Base-by-base conservation (phyloP, 2,888 invertebrate species). In the Drosophila merina region DNA sequence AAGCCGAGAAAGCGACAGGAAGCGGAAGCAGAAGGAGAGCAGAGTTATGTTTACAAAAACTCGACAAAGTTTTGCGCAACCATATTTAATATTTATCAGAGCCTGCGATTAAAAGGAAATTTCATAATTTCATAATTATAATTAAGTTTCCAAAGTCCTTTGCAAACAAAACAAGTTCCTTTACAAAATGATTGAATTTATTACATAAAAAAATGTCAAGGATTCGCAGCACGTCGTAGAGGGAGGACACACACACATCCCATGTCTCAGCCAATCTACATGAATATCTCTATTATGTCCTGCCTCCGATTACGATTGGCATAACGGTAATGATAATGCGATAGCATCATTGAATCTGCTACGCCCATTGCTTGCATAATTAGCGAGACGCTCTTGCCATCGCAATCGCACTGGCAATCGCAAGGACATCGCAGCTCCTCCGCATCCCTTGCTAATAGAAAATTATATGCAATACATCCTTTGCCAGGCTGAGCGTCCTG, bases 381-480 rank as follows among this genome's bases (percentile, higher is more conserved):
- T 60, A 47, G 60, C 60, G 12, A 31, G 36, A 9, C 38, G 10
- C 20, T 10, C 30, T 38, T n/a, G 30, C 1, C 14, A 33, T n/a
- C 12, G 30, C 1, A 26, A 33, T n/a, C 12, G 28, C 28, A 40
- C 14, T 14, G 14, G 14, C 20, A 54, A 45, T 45, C 25, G 14
- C 28, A 30, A 28, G 12, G 33, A 60, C n/a, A 47, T 20, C 44
- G 6, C 9, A 4, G 36, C 26, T 31, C 14, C 44, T 31, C 25
- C 44, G 47, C 14, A 25, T 44, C 44, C 44, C 9, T 12, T n/a
- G 10, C 44, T 10, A 58, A 67, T 72, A 45, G 63, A 58, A 74
- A 79, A 64, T 80, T 42, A 75, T 72, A 74, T 79, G 75, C 72
- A 68, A 38, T 54, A 25, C 49, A 47, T 26, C 7, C 4, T 20